Conservation (phyloP, 2,888 invertebrate genomes). For the Hirudinaria manillensis region DNA sequence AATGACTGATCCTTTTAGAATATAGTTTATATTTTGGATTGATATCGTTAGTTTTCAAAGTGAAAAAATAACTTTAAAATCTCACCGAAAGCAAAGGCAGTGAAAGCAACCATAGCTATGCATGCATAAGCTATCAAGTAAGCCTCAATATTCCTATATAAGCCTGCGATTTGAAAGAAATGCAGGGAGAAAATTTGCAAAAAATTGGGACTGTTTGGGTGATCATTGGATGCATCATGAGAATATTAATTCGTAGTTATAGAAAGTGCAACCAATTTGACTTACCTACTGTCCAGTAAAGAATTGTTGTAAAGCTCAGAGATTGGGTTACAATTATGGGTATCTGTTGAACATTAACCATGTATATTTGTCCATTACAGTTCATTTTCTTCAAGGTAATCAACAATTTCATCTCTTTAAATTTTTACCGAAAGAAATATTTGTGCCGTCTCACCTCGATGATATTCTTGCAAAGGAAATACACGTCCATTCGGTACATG, state of each 20-base stretch:
- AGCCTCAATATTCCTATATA: no score
- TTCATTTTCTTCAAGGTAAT: no score
- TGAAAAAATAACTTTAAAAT: no score
- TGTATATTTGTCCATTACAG: neutral
- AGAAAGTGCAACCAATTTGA: neutral
- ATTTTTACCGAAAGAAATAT: neutral
- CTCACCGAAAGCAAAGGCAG: no score
- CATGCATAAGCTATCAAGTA: no score
- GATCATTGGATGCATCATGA: conserved; percentile 82
- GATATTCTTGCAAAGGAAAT: conserved; percentile 46
- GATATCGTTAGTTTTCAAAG: no score
- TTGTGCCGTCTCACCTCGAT: conserved; percentile 44
- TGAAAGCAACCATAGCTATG: conserved; percentile 60
- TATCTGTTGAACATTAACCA: conserved; percentile 52
- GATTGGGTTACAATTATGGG: conserved; percentile 80
- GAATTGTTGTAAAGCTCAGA: conserved; percentile 71
- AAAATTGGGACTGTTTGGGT: no score
- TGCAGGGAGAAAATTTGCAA: conserved; percentile 68
- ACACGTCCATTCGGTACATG: conserved; percentile 46
- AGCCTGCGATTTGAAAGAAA: conserved; percentile 60
- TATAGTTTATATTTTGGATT: no score
- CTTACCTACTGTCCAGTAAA: conserved; percentile 83
- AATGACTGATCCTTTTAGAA: no score
- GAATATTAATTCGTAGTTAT: no score
- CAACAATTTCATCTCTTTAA: no score